These are phyloP conservation scores for Thymelicus acteon DNA, from an alignment of 2,888 invertebrate species.

Conservation along the genomic window DNA sequence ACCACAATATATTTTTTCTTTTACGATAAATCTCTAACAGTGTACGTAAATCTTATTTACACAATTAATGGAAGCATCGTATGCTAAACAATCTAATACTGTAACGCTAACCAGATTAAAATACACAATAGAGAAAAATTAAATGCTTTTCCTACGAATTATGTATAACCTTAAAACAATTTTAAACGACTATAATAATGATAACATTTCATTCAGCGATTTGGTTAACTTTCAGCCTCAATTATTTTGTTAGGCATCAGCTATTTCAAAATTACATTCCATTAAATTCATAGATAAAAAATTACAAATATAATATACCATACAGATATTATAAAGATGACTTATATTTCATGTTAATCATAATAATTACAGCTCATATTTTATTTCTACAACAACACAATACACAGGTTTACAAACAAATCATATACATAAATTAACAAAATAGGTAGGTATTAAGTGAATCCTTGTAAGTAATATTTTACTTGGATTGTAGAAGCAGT, in stretches of 20 bases:
- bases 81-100: constrained; percentile 73
- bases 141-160: constrained; percentile 34
- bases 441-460: neutral
- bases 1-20: constrained; percentile 77
- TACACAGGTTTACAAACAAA: neutral
- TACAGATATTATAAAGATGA: constrained; percentile 15
- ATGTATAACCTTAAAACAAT: constrained; percentile 31
- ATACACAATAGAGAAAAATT: constrained; percentile 44
- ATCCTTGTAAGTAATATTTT: neutral
- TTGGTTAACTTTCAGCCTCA: constrained; percentile 38
- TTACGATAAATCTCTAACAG: constrained; percentile 75
- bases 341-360: constrained; percentile 11
- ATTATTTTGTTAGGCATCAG: constrained; percentile 24
- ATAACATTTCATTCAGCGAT: constrained; percentile 33
- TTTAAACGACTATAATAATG: constrained; percentile 34
- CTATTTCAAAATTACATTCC: constrained; percentile 9
- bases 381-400: neutral
- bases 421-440: neutral
- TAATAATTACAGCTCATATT: constrained; percentile 10
- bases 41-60: constrained; percentile 78
- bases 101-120: constrained; percentile 56
- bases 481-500: neutral
- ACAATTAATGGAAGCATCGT: constrained; percentile 76
- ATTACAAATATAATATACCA: constrained; percentile 24
- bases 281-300: constrained; percentile 23